Evolutionary conservation across 1,140 invertebrate genomes (phyloP), one percentile per base, ranked within the genome.

Genomic region (Lordiphosa collinella): DNA sequence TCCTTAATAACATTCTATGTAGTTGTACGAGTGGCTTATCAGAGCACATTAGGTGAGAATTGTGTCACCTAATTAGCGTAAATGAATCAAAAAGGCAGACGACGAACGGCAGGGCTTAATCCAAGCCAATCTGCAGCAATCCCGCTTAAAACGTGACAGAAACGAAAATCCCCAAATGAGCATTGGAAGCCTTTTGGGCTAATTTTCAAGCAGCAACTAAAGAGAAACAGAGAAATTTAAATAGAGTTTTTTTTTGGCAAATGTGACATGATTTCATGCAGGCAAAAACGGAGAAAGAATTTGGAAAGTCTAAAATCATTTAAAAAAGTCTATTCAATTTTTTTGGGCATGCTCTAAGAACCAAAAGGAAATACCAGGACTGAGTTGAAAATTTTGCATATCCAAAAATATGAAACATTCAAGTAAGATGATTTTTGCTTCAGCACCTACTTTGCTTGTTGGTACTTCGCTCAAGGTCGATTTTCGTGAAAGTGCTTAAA

Each of bases 51-150:
- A 86, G 78, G 84, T 86, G 84, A 86, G 84, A 86, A 86, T 86
- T 86, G 84, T 86, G 84, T 86, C 84, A 86, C 84, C 84, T 86
- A 86, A 86, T 86, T 86, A 86, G 74, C 82, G 73, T 86, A 86
- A 86, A 86, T 86, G 84, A 71, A 80, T 82, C 82, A 86, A 86
- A 76, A 63, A 71, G 61, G 38, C 64, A 69, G 51, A 25, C 14
- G n/a, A 14, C 16, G 10, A 16, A 12, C 18, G 7, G 18, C 53
- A 14, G 31, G 37, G 60, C 37, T 55, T 85, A 85, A 79, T 85
- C 69, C 69, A 54, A 18, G 57, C 37, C 64, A 63, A 85, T 80
- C 75, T 76, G 38, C 65, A 66, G 53, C 46, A 48, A 32, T 40
- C 29, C 14, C 38, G 31, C 52, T 70, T 48, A 61, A 84, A 85